Evolutionary conservation across 1,140 invertebrate genomes (phyloP).

Genomic region (Orchesella cincta): DNA sequence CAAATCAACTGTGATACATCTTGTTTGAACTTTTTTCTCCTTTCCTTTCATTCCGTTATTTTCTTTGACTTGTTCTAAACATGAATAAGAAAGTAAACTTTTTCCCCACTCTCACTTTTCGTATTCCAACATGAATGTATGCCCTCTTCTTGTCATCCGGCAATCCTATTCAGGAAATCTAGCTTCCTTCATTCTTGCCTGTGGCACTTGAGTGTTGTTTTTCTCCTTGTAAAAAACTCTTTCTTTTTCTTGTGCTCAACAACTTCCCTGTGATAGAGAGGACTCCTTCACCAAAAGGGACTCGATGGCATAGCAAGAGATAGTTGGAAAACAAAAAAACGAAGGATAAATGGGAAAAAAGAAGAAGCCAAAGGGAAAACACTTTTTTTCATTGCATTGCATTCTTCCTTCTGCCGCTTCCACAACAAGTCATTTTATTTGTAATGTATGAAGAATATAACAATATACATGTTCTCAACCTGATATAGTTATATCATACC

Average conservation of each 20-base stretch:
- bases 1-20: neutral
- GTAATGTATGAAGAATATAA: no score
- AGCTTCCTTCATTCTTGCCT: constrained; percentile 13
- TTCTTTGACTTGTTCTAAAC: neutral
- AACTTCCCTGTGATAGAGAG: neutral
- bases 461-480: no score
- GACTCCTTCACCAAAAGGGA: neutral
- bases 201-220: constrained; percentile 13
- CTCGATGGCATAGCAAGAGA: neutral
- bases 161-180: constrained; percentile 12
- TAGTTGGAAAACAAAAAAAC: neutral
- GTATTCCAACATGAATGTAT: neutral
- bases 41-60: neutral
- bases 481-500: no score
- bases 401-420: neutral
- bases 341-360: neutral
- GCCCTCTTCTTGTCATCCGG: neutral
- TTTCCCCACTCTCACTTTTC: neutral
- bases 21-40: neutral
- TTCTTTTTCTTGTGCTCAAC: neutral
- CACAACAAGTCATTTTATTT: neutral
- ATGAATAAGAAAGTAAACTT: constrained; percentile 17
- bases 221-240: neutral
- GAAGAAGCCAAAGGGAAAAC: neutral
- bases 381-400: neutral